A percentile compares a stretch with the other conserved stretches of the same genome.
These are phyloP conservation scores for Phymorhynchus buccinoides DNA, from an alignment of 1,140 invertebrate species.

Conservation along the genomic window DNA sequence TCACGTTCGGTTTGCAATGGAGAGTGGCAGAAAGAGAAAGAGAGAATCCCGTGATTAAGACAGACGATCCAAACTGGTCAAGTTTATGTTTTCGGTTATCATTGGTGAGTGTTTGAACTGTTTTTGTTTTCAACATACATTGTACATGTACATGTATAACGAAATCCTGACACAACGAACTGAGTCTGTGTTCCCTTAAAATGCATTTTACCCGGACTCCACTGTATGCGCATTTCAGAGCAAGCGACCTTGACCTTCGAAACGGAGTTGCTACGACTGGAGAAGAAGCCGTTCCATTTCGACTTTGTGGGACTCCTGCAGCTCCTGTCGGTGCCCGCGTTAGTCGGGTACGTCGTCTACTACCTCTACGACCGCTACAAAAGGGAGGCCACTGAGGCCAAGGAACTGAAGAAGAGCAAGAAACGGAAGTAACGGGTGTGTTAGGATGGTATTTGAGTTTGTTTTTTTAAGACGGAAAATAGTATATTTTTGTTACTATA, in stretches of 20 bases:
- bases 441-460: not conserved
- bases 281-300: constrained; percentile 43
- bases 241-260: constrained; percentile 50
- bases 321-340: constrained; percentile 40
- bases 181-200: too few relatives aligned
- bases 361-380: constrained; percentile 48
- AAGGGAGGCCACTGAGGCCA: constrained; percentile 31
- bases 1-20: too few relatives aligned
- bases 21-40: too few relatives aligned
- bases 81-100: too few relatives aligned
- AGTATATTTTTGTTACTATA: not conserved
- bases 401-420: constrained; percentile 37
- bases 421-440: constrained; percentile 27
- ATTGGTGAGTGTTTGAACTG: too few relatives aligned
- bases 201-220: too few relatives aligned
- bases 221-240: constrained; percentile 38
- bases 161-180: too few relatives aligned
- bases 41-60: too few relatives aligned
- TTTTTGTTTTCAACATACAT: too few relatives aligned
- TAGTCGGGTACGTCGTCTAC: constrained; percentile 38
- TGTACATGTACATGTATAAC: too few relatives aligned
- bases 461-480: too few relatives aligned
- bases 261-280: constrained; percentile 46
- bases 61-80: too few relatives aligned
- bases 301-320: constrained; percentile 28